These are phyloP conservation scores for Struthidea cinerea DNA, from an alignment of 2,113 vertebrate species.

Conservation along the genomic window DNA sequence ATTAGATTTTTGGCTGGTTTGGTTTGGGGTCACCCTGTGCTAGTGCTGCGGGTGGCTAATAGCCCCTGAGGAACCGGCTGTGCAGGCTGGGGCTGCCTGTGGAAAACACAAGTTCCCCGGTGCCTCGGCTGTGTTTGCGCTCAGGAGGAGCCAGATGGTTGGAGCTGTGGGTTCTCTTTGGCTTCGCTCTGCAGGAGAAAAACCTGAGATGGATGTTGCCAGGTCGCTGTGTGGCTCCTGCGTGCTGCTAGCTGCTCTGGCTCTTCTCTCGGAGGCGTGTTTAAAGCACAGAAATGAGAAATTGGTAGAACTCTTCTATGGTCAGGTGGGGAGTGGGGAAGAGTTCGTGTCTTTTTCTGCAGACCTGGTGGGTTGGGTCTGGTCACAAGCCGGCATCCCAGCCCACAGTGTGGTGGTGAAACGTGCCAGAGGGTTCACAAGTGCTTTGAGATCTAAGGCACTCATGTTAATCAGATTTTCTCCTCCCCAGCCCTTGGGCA, in stretches of 20 bases:
- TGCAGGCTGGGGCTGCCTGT: neutral
- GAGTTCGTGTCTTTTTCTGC: neutral
- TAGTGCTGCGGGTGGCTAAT: neutral
- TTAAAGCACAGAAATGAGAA: neutral
- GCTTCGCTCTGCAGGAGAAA: neutral
- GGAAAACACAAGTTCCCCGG: neutral
- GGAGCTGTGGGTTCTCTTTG: slow-evolving; percentile 7
- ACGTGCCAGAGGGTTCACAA: rapidly evolving
- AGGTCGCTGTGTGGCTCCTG: neutral
- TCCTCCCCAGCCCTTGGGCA: neutral
- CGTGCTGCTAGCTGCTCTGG: neutral
- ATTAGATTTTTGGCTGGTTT: neutral
- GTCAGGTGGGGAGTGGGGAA: neutral
- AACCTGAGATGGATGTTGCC: neutral
- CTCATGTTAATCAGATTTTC: neutral
- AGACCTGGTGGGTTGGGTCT: rapidly evolving
- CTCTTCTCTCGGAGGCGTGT: neutral
- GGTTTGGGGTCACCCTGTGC: neutral
- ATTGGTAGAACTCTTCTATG: neutral
- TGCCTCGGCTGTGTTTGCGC: neutral
- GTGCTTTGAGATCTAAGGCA: neutral
- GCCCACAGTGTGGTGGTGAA: too few relatives aligned
- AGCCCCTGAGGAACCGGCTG: neutral
- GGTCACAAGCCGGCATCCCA: neutral
- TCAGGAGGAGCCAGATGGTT: slow-evolving; percentile 13